Base-by-base conservation (phyloP, 2,113 vertebrate species). In the Gallinago undulata region DNA sequence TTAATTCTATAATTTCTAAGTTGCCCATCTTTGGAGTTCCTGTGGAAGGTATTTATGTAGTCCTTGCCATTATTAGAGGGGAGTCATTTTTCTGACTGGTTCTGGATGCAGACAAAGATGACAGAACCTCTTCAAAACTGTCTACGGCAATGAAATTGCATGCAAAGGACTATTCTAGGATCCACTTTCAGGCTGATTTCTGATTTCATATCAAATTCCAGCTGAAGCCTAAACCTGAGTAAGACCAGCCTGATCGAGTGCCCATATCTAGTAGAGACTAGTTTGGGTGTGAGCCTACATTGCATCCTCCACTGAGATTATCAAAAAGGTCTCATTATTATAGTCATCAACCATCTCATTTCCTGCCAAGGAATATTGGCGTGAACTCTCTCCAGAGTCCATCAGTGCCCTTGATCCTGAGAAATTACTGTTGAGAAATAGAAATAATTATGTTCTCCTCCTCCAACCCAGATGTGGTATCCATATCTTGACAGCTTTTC, bases 361-460 rank as follows among this genome's bases (percentile, higher is more conserved):
- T 96, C 90, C 94, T 97, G 96, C 81, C 91, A 93, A 96, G 31
- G 33, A 93, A 90, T 93, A 95, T 75, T 95, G 95, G 87, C 4
- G 2, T 89, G 87, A 96, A 94, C 95, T 92, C 96, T 96, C 96
- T 96, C 95, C 91, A 96, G 96, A 96, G 94, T 93, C 94, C 96
- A 96, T 83, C 94, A 94, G 92, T 96, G 90, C 90, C 96, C 92
- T 93, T 96, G 96, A 94, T 94, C 94, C 92, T 66, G 89, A 97
- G 91, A 96, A 96, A 96, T 96, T 95, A 95, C 91, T 96, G 95
- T 35, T 89, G 94, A 96, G 96, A 94, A 96, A 97, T 94, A 96
- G 89, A 96, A 97, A 96, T 96, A 97, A 97, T 96, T 95, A 96
- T 59, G 66, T 87, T 79, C 55, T 96, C 84, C 80, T 94, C 92